Base-by-base conservation (phyloP, 2,888 invertebrate species). In the Diarsia rubi region DNA sequence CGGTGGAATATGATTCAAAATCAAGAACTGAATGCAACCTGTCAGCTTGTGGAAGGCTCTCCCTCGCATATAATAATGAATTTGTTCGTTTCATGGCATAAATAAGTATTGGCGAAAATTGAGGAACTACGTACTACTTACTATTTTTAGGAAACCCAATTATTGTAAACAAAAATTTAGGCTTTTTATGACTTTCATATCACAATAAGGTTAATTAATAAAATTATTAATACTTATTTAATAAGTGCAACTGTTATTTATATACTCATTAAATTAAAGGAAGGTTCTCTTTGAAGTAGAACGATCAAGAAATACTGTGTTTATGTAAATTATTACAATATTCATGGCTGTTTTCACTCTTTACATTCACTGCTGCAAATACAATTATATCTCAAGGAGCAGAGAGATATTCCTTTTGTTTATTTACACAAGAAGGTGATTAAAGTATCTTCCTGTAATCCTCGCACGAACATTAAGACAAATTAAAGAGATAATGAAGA, bases 401-500 rank as follows among this genome's bases (percentile, higher is more conserved):
- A 44, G 14, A 45, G 21, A 67, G 14, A n/a, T 44, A 27, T 9
- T 19, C 16, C 2, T 45, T 63, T 57, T 49, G 6, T 66, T 47
- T 47, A 49, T 49, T 63, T 11, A 42, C 14, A 9, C 57, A 57
- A 24, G 67, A 59, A 64, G 19, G 62, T 12, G 24, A 14, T 19
- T 19, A 4, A 66, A 52, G 19, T 27, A 49, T 57, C 16, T 21
- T 11, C 8, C 31, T 14, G 62, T 74, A 44, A 59, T 79, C n/a
- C 60, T 49, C 14, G 21, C 27, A 4, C 16, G 27, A 67, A 57
- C 67, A 63, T 73, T 67, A 67, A 67, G 42, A 62, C 73, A 78
- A 77, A 67, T 63, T 73, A 73, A 62, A 66, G 14, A 79, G 52
- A 78, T 57, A 63, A 66, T 45, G 54, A 19, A 31, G 44, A 62